Evolutionary conservation across 1,140 invertebrate species (phyloP).

Genomic region (Aphis craccivora): DNA sequence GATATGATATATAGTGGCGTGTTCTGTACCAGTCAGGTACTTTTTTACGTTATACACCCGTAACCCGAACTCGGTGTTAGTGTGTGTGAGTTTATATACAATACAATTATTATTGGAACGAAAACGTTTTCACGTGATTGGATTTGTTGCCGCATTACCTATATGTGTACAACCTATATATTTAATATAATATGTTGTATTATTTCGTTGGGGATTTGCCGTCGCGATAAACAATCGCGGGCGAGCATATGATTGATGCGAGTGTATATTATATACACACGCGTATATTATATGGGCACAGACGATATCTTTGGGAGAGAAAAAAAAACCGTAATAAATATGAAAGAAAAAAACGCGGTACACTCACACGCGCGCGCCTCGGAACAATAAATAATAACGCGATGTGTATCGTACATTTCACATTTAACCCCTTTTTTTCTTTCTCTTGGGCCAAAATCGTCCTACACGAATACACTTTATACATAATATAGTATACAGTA

Average conservation of each 20-base stretch:
- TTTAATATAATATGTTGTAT: neutral
- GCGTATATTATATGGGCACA: neutral
- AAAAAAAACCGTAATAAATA: neutral
- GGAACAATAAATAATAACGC: conserved; percentile 21
- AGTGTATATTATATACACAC: neutral
- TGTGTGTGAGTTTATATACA: neutral
- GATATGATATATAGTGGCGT: neutral
- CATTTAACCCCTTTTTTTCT: conserved; percentile 24
- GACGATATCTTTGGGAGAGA: neutral
- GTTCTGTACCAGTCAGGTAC: neutral
- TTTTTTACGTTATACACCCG: neutral
- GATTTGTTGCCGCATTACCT: neutral
- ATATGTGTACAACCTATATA: neutral
- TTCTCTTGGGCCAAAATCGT: neutral
- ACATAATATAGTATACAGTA: neutral
- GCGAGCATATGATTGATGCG: conserved; percentile 26
- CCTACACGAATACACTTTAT: conserved; percentile 1
- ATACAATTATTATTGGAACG: neutral
- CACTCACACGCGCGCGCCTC: neutral
- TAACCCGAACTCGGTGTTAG: neutral
- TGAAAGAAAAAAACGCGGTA: neutral
- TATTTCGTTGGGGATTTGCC: conserved; percentile 2
- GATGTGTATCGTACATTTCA: neutral
- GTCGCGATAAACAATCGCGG: conserved; percentile 35
- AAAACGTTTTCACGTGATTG: conserved; percentile 12